These are phyloP conservation scores for Poeciliopsis infans DNA, from an alignment of 2,797 vertebrate genomes.

Conservation along the genomic window DNA sequence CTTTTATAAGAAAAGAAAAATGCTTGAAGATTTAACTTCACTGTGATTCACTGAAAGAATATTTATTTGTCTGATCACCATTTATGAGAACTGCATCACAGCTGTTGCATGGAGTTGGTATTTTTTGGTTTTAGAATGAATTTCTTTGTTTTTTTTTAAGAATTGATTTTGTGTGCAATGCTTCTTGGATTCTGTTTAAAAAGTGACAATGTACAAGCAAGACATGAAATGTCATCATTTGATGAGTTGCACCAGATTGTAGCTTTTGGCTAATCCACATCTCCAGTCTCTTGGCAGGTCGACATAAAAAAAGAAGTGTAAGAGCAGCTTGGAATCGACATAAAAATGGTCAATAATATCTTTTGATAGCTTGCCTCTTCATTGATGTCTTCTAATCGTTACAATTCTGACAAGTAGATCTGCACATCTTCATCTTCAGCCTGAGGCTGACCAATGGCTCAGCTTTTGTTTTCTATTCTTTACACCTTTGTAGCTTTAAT, in stretches of 20 bases:
- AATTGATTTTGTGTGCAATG: neutral
- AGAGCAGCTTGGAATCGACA: neutral
- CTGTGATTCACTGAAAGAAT: neutral
- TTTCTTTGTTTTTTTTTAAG: neutral
- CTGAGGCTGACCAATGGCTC: neutral
- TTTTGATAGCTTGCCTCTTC: neutral
- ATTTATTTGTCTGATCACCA: neutral
- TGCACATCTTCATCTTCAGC: neutral
- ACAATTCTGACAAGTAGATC: neutral
- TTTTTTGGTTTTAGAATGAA: neutral
- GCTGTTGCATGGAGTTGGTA: neutral
- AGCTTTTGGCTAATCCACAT: conserved; percentile 1
- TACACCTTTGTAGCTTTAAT: neutral
- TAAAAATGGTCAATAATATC: neutral
- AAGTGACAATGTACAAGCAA: neutral
- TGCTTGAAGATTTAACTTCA: neutral
- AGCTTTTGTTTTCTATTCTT: neutral
- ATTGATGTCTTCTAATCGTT: neutral
- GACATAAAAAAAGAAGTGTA: neutral
- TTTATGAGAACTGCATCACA: neutral
- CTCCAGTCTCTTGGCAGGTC: neutral
- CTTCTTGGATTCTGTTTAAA: neutral
- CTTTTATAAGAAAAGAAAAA: neutral
- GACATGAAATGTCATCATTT: neutral
- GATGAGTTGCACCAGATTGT: neutral